Evolutionary conservation across 1,140 invertebrate species (phyloP).

Genomic region (Zaprionus taronus): DNA sequence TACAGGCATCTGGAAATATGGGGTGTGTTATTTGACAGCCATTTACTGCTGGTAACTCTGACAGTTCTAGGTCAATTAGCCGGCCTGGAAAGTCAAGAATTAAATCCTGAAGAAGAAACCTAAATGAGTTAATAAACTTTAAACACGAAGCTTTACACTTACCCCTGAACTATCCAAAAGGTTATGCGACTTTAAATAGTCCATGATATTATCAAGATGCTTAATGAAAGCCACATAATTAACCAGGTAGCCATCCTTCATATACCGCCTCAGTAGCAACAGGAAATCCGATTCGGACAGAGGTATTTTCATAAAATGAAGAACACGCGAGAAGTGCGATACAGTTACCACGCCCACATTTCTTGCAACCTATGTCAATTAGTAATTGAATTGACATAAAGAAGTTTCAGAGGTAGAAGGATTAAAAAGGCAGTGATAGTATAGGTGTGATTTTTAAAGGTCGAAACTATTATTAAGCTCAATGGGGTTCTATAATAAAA

Average conservation of each 20-base stretch:
- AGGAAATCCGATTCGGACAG: slow-evolving; percentile 88
- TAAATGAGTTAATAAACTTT: background rate
- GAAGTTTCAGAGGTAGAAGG: background rate
- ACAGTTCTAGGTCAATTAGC: slow-evolving; percentile 87
- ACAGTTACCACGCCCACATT: slow-evolving; percentile 89
- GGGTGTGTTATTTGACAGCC: slow-evolving; percentile 61
- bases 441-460: background rate
- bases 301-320: slow-evolving; percentile 88
- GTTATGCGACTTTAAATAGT: slow-evolving; percentile 62
- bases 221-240: slow-evolving; percentile 90
- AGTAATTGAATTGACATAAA: background rate
- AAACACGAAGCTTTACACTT: background rate
- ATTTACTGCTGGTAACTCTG: slow-evolving; percentile 88
- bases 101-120: slow-evolving; percentile 83
- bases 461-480: background rate
- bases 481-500: background rate
- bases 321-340: slow-evolving; percentile 88
- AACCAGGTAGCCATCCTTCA: slow-evolving; percentile 89
- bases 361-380: slow-evolving; percentile 87
- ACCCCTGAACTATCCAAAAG: slow-evolving; percentile 68
- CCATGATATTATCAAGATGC: slow-evolving; percentile 86
- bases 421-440: background rate
- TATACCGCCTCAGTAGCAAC: slow-evolving; percentile 88
- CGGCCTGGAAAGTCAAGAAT: slow-evolving; percentile 87
- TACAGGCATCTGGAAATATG: slow-evolving; percentile 73